Evolutionary conservation across 2,113 vertebrate genomes (phyloP).

Genomic region (Ceyx margarethae): DNA sequence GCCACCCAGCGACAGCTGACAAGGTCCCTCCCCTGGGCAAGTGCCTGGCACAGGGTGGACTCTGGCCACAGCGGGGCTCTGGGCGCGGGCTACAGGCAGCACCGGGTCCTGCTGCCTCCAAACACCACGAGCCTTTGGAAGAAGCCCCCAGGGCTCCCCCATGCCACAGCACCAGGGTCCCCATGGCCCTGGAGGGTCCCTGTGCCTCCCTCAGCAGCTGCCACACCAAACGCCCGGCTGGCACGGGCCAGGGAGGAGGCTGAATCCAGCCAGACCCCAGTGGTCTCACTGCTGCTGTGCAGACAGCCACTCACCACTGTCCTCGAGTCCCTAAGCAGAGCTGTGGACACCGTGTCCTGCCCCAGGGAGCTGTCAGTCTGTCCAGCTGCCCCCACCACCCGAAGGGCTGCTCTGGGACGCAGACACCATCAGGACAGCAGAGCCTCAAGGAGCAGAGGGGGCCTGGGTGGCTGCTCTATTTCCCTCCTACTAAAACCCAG

Average conservation of each 20-base stretch:
- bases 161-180: too few species aligned
- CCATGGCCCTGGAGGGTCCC: neutral
- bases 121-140: neutral
- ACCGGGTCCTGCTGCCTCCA: rapidly evolving
- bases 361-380: rapidly evolving
- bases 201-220: neutral
- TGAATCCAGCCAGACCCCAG: neutral
- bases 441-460: neutral
- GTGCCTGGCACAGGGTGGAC: rapidly evolving
- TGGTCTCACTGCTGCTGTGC: neutral
- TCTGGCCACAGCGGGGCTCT: rapidly evolving
- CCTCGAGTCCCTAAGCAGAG: neutral
- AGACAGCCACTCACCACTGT: neutral
- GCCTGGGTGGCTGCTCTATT: neutral
- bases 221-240: rapidly evolving
- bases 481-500: constrained; percentile 28
- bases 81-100: neutral
- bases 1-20: neutral
- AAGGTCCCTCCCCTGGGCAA: neutral
- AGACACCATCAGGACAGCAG: rapidly evolving
- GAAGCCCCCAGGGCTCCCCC: neutral
- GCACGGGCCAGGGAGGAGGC: neutral
- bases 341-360: rapidly evolving
- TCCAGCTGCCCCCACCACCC: neutral
- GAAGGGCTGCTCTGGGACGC: neutral